A percentile compares a stretch with the other conserved stretches of the same genome.
Conservation (phyloP, 2,113 vertebrate species). For the Chionis minor region DNA sequence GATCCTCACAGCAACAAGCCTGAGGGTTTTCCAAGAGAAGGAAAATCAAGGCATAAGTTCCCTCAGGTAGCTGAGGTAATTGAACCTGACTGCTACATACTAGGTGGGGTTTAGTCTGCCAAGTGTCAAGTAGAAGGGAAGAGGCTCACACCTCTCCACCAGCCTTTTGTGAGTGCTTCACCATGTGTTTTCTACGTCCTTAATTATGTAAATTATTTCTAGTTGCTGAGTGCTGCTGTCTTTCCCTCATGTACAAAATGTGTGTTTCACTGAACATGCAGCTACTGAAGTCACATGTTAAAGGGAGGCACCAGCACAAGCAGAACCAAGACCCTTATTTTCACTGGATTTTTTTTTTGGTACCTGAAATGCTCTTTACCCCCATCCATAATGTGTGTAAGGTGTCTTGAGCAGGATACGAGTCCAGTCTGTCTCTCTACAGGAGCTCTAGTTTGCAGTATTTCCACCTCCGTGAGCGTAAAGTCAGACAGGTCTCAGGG, state of each 20-base stretch:
- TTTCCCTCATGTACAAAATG: background rate
- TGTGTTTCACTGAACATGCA: background rate
- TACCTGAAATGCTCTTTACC: background rate
- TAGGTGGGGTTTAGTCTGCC: background rate
- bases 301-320: background rate
- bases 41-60: background rate
- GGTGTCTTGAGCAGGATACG: background rate
- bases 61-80: background rate
- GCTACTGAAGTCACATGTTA: background rate
- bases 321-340: background rate
- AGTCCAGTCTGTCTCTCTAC: background rate
- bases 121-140: background rate
- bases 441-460: background rate
- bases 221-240: background rate
- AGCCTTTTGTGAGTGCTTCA: background rate
- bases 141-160: background rate
- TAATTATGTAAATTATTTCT: background rate
- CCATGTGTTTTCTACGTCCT: background rate
- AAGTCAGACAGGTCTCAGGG: background rate
- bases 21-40: background rate
- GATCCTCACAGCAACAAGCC: background rate
- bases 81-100: background rate
- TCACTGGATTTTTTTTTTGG: accelerated
- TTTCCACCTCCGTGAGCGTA: background rate
- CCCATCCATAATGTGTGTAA: background rate